phyloP scores from a whole-genome alignment of 2,113 vertebrate genomes.

The Pithys albifrons region DNA sequence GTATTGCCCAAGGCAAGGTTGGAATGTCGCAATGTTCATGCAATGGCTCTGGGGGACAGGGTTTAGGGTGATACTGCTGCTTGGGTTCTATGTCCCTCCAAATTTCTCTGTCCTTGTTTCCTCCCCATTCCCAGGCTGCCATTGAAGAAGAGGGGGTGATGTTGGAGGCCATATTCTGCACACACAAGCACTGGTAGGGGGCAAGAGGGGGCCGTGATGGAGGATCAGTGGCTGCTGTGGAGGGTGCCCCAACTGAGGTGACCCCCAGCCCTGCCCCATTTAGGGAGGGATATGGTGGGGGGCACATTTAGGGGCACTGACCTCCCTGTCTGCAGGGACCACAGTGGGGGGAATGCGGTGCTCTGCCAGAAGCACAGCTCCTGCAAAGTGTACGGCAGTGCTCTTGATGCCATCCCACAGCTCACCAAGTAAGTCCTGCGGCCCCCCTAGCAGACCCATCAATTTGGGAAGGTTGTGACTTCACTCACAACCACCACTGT shows the following conservation, averaged over 20 bases:
- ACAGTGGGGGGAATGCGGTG: slow-evolving; percentile 90
- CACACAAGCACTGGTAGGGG: slow-evolving; percentile 97
- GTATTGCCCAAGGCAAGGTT: background rate
- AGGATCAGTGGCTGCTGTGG: background rate
- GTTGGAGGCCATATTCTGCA: slow-evolving; percentile 93
- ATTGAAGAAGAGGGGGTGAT: slow-evolving; percentile 86
- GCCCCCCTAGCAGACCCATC: background rate
- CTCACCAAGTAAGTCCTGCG: slow-evolving; percentile 87
- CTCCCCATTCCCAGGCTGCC: slow-evolving; percentile 72
- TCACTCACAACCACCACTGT: background rate
- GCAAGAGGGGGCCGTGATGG: background rate
- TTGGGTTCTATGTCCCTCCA: background rate
- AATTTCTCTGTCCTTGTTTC: background rate
- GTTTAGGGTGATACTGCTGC: background rate
- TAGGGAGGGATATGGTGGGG: background rate
- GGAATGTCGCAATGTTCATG: background rate
- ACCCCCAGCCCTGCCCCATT: background rate
- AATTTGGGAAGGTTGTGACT: background rate
- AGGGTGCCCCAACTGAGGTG: background rate
- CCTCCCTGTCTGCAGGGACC: slow-evolving; percentile 82
- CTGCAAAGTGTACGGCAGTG: slow-evolving; percentile 90
- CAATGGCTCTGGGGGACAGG: rapidly evolving
- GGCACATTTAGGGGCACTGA: background rate
- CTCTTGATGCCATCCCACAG: slow-evolving; percentile 88
- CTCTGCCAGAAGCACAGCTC: slow-evolving; percentile 80